Evolutionary conservation across 2,888 invertebrate genomes (phyloP), one percentile per base, ranked within the genome.

Genomic region (Candidula unifasciata): DNA sequence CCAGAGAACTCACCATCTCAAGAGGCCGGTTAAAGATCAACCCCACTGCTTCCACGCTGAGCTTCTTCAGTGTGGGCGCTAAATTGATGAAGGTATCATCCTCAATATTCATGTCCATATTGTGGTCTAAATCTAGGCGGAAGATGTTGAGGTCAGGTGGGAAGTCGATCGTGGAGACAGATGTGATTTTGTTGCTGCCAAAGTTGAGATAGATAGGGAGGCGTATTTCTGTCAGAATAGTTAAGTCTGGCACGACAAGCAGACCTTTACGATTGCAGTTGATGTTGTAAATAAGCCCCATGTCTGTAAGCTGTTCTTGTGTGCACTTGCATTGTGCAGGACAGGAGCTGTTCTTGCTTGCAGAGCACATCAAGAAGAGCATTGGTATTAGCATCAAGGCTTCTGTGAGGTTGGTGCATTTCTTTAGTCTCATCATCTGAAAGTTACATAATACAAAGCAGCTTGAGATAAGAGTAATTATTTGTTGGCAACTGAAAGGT

Each of bases 261-360:
- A 87, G 68, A 5, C 52, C 66, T 73, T 82, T 57, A n/a, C 81
- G 35, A 54, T 82, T 57, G 44, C 86, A 87, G 66, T 77, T 74
- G 21, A 87, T 84, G 30, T 33, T 68, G 82, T 85, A 85, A 24
- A 83, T 82, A 30, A 27, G 54, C 18, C 86, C 86, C 8, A 85
- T 74, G n/a, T 77, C 81, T 54, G 54, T 79, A 52, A 79, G 79
- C 54, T 68, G 81, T n/a, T 83, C 82, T 44, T 82, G 71, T 1
- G 52, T 57, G 71, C 86, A 87, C 18, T 77, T 82, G 82, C 86
- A 87, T 27, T 77, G 35, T 21, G 24, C 60, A 6, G 86, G 86
- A 27, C 86, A 87, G 2, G 80, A 37, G 57, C 27, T 57, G 10
- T 18, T 6, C 5, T 27, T 27, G 21, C 21, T 13, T 1, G 21